phyloP scores from a whole-genome alignment of 1,140 invertebrate genomes.

The Odontomachus brunneus region DNA sequence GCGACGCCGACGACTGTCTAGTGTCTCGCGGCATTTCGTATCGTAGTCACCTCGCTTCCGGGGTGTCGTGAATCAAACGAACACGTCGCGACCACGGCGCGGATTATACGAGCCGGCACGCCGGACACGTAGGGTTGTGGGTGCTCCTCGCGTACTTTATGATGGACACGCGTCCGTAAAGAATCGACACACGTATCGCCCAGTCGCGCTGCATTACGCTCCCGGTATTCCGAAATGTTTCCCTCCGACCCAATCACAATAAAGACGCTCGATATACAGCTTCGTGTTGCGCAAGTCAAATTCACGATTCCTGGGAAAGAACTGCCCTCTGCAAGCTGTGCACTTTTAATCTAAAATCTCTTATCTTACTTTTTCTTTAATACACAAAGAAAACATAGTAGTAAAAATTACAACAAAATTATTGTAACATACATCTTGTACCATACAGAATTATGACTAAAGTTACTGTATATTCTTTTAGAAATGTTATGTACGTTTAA shows the following conservation, averaged over 20 bases:
- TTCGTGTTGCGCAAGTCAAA: background rate
- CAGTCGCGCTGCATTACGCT: background rate
- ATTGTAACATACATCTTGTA: no score
- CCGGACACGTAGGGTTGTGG: constrained; percentile 56
- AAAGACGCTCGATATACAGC: background rate
- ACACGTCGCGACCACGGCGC: constrained; percentile 54
- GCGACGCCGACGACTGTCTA: constrained; percentile 67
- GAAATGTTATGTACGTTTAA: no score
- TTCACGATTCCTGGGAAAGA: background rate
- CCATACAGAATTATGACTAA: no score
- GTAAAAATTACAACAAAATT: no score
- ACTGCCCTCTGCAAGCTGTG: no score
- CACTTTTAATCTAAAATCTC: no score
- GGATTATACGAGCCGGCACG: constrained; percentile 61
- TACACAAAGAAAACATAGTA: no score
- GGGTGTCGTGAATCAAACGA: constrained; percentile 73
- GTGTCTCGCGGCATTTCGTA: constrained; percentile 67
- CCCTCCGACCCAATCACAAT: background rate
- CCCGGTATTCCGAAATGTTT: background rate
- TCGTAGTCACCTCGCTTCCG: constrained; percentile 69
- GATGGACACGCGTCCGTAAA: constrained; percentile 55
- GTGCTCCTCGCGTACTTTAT: constrained; percentile 46
- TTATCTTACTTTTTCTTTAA: no score
- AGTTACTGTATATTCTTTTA: no score
- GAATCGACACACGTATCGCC: constrained; percentile 42